Evolutionary conservation across 2,113 vertebrate genomes (phyloP), one percentile per base, ranked within the genome.

Genomic region (Halichoeres trimaculatus): DNA sequence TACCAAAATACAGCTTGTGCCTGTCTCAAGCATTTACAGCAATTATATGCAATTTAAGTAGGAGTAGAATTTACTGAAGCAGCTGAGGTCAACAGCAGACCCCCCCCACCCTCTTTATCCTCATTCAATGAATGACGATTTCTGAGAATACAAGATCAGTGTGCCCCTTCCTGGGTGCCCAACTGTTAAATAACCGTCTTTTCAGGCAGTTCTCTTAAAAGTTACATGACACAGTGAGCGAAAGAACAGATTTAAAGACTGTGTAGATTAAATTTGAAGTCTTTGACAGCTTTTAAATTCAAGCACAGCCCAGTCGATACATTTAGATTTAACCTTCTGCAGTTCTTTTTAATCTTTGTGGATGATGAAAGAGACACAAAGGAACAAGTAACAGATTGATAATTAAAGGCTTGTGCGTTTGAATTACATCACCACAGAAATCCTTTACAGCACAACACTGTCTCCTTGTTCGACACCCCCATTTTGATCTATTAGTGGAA

Each of bases 31-130:
- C 62, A 68, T 78, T 78, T 74, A 43, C 48, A 20, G 24, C 72
- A 78, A 84, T 90, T 81, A 78, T 14, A 64, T 67, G 64, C 61
- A 74, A 78, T 85, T 86, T 80, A 66, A 68, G 48, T 54, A 12
- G 30, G 16, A 83, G 66, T 63, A 51, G 40, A 85, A 70, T 72
- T 85, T 58, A 82, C 36, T 4, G 35, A 60, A 40, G 30, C 10
- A 43, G 22, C 60, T 1, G 30, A 55, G 76, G 69, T 80, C 65
- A 83, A 34, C 38, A 64, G 52, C 75, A 38, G 14, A 38, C 36
- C 26, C 54, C 59, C 14, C 43, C 16, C 5, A 13, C 5, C 41
- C n/a, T n/a, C n/a, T n/a, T n/a, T n/a, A 45, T 5, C 43, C 43
- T 17, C 40, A 61, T 67, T 76, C 79, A 79, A 73, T 74, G 57